A percentile compares a stretch with the other conserved stretches of the same genome.
Conservation (phyloP, 1,140 invertebrate genomes). For the Listronotus oregonensis region DNA sequence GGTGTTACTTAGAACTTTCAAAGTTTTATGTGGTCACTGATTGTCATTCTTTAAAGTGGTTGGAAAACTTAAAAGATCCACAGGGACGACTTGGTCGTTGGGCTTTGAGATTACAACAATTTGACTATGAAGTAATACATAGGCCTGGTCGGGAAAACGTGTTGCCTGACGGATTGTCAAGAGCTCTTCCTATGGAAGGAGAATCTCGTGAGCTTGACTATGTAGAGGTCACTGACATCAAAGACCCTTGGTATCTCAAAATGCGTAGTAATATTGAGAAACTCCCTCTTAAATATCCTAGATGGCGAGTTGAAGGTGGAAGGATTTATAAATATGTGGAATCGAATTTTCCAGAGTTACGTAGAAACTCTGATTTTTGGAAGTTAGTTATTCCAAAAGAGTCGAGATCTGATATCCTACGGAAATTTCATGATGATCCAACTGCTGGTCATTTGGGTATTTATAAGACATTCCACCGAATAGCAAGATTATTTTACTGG, state of each 20-base stretch:
- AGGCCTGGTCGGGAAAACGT: conserved; percentile 45
- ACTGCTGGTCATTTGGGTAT: conserved; percentile 42
- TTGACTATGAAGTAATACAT: conserved; percentile 54
- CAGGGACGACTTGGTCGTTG: conserved; percentile 56
- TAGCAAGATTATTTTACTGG: conserved; percentile 43
- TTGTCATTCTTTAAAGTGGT: conserved; percentile 56
- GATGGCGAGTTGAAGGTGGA: conserved; percentile 24
- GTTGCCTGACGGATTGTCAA: conserved; percentile 13
- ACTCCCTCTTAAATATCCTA: conserved; percentile 27
- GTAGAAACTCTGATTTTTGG: conserved; percentile 16
- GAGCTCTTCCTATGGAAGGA: neutral
- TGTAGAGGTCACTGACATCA: neutral
- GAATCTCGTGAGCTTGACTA: neutral
- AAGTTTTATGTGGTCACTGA: conserved; percentile 59
- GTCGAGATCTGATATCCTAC: conserved; percentile 15
- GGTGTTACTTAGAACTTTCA: conserved; percentile 54
- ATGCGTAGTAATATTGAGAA: conserved; percentile 17
- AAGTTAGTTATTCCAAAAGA: conserved; percentile 31
- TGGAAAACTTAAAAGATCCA: conserved; percentile 55
- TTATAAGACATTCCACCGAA: conserved; percentile 42
- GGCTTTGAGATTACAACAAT: conserved; percentile 54
- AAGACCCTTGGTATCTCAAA: conserved; percentile 18
- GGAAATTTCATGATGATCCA: conserved; percentile 11
- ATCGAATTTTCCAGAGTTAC: conserved; percentile 1
- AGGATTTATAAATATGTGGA: conserved; percentile 24